Percentiles rank a stretch among this genome's conserved stretches.
Conservation (phyloP, 1,140 invertebrate species). For the Aphelinus certus region DNA sequence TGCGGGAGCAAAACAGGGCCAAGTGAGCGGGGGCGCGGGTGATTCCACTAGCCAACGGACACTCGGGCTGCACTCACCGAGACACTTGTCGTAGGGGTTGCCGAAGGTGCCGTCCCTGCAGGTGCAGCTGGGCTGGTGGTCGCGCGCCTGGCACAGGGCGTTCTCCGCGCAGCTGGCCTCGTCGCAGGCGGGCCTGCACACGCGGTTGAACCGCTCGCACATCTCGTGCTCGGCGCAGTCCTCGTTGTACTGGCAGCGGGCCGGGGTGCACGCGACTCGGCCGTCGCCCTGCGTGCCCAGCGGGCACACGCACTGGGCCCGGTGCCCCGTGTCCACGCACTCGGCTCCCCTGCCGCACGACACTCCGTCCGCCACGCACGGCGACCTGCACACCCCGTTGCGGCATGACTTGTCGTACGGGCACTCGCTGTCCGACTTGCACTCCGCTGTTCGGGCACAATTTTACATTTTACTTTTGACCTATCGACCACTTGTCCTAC, state of each 20-base stretch:
- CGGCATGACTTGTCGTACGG: conserved; percentile 86
- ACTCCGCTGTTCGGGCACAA: conserved; percentile 73
- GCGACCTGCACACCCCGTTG: conserved; percentile 81
- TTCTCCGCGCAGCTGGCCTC: conserved; percentile 79
- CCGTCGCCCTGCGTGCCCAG: conserved; percentile 86
- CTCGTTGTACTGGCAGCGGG: conserved; percentile 87
- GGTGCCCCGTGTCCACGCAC: conserved; percentile 79
- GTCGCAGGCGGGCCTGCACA: conserved; percentile 85
- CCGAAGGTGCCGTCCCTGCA: conserved; percentile 80
- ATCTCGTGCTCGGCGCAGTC: conserved; percentile 88
- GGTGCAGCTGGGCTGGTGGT: conserved; percentile 81
- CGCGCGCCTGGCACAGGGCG: conserved; percentile 77
- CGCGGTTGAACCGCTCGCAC: conserved; percentile 84
- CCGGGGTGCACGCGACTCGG: conserved; percentile 80
- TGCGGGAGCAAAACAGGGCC: no score
- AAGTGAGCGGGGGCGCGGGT: no score
- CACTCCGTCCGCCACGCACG: conserved; percentile 72
- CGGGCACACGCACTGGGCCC: conserved; percentile 84
- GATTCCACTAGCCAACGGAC: no score
- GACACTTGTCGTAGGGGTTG: conserved; percentile 82
- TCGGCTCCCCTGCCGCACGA: conserved; percentile 83
- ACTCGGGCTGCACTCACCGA: conserved; percentile 50
- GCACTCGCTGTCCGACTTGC: conserved; percentile 83
- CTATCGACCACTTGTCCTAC: no score
- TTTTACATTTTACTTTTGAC: no score